Evolutionary conservation across 2,888 invertebrate species (phyloP), one percentile per base, ranked within the genome.

Genomic region (Sinopyrophorus schimmeli): DNA sequence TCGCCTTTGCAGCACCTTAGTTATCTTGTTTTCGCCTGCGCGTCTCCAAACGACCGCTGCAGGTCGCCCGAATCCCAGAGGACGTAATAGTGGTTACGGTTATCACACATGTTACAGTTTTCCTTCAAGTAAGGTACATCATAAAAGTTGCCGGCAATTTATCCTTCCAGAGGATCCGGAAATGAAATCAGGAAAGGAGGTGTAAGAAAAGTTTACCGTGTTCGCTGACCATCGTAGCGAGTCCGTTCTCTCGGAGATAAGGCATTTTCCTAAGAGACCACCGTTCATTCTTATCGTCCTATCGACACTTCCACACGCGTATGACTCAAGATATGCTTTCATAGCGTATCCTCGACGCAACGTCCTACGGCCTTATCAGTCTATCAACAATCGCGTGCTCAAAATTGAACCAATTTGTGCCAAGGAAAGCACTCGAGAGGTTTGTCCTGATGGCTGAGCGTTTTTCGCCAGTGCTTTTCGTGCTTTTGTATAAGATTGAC

Each of bases 41-140:
- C 62, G 64, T 62, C 59, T 54, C 52, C 53, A 62, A 68, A 68
- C 68, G 68, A 66, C 64, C 67, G 67, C 68, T 66, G 60, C 67
- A 67, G 67, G 67, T 68, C 66, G 61, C 58, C 63, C 54, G 51
- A 60, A 54, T 67, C 68, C 66, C 68, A 51, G 59, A 65, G 69
- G 69, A 68, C 64, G 66, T 62, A 64, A 65, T 66, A 65, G 67
- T 65, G 66, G 71, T 71, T 71, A 72, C 71, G 67, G 69, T 72
- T 72, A 73, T 73, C 71, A 68, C 64, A 61, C 66, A 60, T 66
- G 69, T 71, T 71, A 71, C 68, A 68, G 60, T 62, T 62, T 62
- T 61, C 59, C 60, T 61, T 64, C 62, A 59, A 69, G 65, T 68
- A 71, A 72, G 72, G 72, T 72, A 67, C 67, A 63, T 67, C 68